A percentile compares a stretch with the other conserved stretches of the same genome.
phyloP scores from a whole-genome alignment of 2,113 vertebrate species.

The Crocuta crocuta region DNA sequence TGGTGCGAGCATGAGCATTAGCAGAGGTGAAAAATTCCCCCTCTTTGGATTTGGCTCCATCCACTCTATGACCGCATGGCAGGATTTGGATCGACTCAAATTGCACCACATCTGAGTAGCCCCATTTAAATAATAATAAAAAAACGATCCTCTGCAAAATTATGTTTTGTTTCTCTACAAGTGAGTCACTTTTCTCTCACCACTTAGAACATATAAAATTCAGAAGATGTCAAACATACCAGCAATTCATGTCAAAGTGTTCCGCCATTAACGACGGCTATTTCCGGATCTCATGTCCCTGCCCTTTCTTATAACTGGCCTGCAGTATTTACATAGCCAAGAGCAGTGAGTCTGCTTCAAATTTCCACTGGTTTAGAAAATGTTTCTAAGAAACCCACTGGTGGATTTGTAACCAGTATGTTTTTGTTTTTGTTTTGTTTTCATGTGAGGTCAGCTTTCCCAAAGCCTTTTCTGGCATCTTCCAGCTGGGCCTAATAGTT shows the following conservation, averaged over 20 bases:
- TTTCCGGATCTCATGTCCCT: background rate
- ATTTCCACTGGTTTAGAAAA: conserved; percentile 8
- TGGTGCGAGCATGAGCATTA: accelerated
- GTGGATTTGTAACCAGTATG: background rate
- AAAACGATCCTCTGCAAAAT: background rate
- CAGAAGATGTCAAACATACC: background rate
- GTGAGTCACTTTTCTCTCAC: conserved; percentile 30
- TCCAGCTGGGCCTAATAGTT: background rate
- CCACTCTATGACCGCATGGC: background rate
- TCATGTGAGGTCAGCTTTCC: background rate
- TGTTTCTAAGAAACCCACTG: background rate
- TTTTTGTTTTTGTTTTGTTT: background rate
- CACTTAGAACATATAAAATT: background rate
- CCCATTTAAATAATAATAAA: background rate
- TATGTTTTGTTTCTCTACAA: background rate
- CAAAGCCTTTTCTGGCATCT: background rate
- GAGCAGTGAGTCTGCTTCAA: background rate
- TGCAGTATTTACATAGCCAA: background rate
- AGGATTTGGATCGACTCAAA: background rate
- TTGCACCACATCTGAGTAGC: background rate
- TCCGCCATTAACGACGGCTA: background rate
- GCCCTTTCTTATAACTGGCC: background rate
- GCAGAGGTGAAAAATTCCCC: background rate
- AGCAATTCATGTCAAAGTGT: background rate
- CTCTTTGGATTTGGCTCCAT: background rate